phyloP scores from a whole-genome alignment of 2,797 vertebrate genomes.

The Lagodon rhomboides region DNA sequence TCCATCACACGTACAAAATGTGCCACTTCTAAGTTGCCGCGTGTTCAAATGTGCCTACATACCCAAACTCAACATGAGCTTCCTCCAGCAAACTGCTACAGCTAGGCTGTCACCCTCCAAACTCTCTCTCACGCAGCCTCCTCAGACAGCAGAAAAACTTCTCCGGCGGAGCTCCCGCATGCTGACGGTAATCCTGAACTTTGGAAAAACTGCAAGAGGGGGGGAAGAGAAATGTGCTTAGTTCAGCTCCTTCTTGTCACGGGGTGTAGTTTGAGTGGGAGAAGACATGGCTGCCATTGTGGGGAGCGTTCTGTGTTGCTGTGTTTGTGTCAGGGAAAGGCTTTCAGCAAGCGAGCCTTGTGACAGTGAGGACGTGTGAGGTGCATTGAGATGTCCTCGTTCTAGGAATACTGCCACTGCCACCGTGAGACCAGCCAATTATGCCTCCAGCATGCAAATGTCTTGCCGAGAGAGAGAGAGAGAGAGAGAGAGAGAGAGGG shows the following conservation, averaged over 20 bases:
- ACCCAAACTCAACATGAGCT: constrained; percentile 77
- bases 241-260: constrained; percentile 89
- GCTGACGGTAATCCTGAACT: constrained; percentile 85
- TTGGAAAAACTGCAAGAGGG: constrained; percentile 84
- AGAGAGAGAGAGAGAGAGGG: constrained; percentile 46
- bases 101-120: constrained; percentile 74
- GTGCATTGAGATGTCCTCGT: constrained; percentile 97
- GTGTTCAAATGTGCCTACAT: constrained; percentile 74
- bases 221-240: constrained; percentile 86
- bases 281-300: constrained; percentile 92
- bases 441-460: constrained; percentile 89
- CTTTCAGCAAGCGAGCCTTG: constrained; percentile 91
- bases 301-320: constrained; percentile 90
- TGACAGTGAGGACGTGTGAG: constrained; percentile 94
- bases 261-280: constrained; percentile 89
- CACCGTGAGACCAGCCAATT: constrained; percentile 88
- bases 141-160: constrained; percentile 80
- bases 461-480: constrained; percentile 67
- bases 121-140: constrained; percentile 72
- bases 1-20: constrained; percentile 71
- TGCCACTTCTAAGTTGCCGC: constrained; percentile 70
- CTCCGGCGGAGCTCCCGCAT: constrained; percentile 79
- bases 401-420: constrained; percentile 91
- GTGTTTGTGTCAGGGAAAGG: constrained; percentile 95
- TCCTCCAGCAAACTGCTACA: constrained; percentile 74